Conservation (phyloP, 2,113 vertebrate genomes). For the Atlantisia rogersi region DNA sequence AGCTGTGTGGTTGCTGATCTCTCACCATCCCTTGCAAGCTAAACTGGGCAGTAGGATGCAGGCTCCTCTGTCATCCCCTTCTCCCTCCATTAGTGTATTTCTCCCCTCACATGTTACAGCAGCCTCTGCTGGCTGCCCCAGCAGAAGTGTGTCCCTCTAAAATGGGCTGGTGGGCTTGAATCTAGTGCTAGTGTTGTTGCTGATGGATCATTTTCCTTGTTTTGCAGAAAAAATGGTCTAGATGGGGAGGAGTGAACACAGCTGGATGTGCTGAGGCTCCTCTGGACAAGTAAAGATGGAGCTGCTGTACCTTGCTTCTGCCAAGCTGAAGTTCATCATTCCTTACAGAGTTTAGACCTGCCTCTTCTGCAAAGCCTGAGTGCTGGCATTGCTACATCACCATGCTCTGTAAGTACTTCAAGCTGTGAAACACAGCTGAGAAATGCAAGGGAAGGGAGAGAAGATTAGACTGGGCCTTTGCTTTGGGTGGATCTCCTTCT, state of each 20-base stretch:
- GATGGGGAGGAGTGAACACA: background rate
- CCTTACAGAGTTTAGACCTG: background rate
- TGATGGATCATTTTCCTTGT: background rate
- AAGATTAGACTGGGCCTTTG: background rate
- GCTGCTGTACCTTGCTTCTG: background rate
- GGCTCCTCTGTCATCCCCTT: background rate
- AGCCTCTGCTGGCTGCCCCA: background rate
- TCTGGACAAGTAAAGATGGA: background rate
- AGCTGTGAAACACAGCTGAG: background rate
- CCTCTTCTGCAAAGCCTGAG: background rate
- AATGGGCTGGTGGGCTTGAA: background rate
- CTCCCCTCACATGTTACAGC: accelerated
- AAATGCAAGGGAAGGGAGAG: background rate
- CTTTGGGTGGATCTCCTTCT: background rate
- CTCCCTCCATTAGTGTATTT: background rate
- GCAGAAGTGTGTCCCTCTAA: background rate
- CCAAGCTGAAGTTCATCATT: background rate
- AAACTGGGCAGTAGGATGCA: background rate
- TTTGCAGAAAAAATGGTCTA: background rate
- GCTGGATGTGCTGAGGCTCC: background rate
- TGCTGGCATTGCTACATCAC: background rate
- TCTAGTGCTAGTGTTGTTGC: background rate
- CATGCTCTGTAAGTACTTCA: background rate
- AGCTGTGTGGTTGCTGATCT: background rate
- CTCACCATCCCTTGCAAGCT: background rate